A percentile compares a stretch with the other conserved stretches of the same genome.
phyloP scores from a whole-genome alignment of 2,113 vertebrate genomes.

The Odontesthes bonariensis region DNA sequence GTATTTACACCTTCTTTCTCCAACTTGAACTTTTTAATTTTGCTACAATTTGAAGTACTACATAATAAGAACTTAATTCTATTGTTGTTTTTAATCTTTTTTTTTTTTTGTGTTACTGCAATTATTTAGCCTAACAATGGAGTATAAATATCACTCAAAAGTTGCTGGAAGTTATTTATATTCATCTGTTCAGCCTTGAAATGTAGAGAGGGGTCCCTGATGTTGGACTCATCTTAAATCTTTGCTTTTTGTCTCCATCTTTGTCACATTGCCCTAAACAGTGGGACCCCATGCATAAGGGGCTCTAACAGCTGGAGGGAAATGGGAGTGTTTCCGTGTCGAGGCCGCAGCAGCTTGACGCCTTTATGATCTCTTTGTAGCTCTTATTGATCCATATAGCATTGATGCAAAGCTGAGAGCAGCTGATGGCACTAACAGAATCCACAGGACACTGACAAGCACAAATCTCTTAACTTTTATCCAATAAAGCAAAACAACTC shows the following conservation, averaged over 20 bases:
- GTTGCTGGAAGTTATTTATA: no score
- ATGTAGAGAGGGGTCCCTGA: no score
- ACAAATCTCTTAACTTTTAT: neutral
- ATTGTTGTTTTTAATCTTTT: no score
- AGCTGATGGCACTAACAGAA: neutral
- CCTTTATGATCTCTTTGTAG: neutral
- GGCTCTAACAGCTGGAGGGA: slow-evolving; percentile 16
- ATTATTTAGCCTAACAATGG: no score
- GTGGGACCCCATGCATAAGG: neutral
- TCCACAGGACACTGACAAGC: slow-evolving; percentile 2
- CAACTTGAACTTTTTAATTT: no score
- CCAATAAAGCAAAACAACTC: neutral
- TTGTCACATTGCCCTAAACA: neutral
- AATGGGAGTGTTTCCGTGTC: neutral
- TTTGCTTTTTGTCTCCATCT: no score
- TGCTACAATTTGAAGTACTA: no score
- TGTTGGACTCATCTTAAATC: neutral
- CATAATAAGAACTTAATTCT: no score
- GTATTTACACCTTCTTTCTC: neutral
- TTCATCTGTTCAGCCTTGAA: no score
- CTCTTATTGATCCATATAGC: neutral
- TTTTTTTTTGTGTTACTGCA: no score
- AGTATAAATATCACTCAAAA: no score
- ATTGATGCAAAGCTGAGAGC: slow-evolving; percentile 11
- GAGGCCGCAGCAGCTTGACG: slow-evolving; percentile 23